Base-by-base conservation (phyloP, 2,888 invertebrate species). In the Xestia xanthographa region DNA sequence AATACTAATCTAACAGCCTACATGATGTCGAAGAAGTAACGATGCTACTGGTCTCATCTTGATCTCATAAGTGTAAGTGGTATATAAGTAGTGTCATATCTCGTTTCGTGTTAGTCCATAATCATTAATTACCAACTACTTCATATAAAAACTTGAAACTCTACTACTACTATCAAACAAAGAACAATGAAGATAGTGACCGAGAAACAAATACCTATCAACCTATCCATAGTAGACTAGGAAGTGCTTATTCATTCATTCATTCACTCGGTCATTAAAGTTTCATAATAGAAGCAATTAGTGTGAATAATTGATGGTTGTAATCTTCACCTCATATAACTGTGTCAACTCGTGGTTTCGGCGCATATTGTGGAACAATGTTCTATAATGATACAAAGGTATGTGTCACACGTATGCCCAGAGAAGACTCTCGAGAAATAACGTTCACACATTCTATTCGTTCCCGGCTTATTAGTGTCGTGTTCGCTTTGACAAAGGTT, bases 221-320 rank as follows among this genome's bases (percentile, higher is more conserved):
- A 20, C 14, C 9, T 29, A 45, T 72, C 11, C 6, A 56, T 26
- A 50, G 26, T n/a, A n/a, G 17, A 58, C 50, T 58, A 45, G 60
- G 65, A 66, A 72, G 72, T 43, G 3, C 29, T 58, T 50, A 58
- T 41, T 65, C 65, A 71, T 62, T 70, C 69, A 76, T 60, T 65
- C 79, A 79, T 34, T 74, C 66, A 80, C n/a, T 48, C 62, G 56
- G 34, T 58, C 71, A 80, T 80, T 77, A 72, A 72, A 66, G 26
- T 69, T 81, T 72, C 72, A 81, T 69, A 80, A 65, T 66, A 77
- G 77, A 62, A 43, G 69, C 72, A 81, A 80, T 81, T 81, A 81
- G 77, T 38, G 34, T 62, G 72, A 72, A 81, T 81, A 81, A 81
- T 80, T 62, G 62, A 81, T 72, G 66, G 45, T 58, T 26, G 50